Evolutionary conservation across 2,113 vertebrate genomes (phyloP).

Genomic region (Myrmecophaga tridactyla): DNA sequence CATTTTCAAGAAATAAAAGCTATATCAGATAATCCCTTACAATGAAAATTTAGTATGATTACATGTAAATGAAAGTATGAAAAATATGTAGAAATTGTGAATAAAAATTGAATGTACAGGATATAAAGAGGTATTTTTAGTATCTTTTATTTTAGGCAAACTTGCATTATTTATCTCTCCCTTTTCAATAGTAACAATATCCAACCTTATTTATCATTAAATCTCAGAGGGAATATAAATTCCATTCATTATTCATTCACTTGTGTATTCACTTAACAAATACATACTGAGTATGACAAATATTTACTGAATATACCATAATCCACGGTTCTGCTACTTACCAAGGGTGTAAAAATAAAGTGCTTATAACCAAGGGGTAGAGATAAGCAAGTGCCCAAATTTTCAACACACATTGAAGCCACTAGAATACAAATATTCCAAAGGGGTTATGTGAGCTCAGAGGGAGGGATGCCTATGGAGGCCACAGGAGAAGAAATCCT

Average conservation of each 20-base stretch:
- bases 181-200: neutral
- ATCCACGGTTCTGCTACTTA: neutral
- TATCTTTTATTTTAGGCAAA: slow-evolving; percentile 20
- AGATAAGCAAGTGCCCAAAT: neutral
- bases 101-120: neutral
- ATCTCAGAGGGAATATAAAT: slow-evolving; percentile 11
- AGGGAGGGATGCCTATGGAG: neutral
- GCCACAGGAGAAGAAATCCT: neutral
- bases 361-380: neutral
- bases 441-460: neutral
- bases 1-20: slow-evolving; percentile 47
- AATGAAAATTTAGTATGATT: slow-evolving; percentile 48
- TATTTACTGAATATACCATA: neutral
- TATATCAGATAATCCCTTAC: neutral
- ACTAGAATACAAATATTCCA: neutral
- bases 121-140: neutral
- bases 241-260: neutral
- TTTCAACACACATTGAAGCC: neutral
- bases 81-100: slow-evolving; percentile 15
- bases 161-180: neutral
- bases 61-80: slow-evolving; percentile 14
- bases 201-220: neutral
- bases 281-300: neutral
- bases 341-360: neutral
- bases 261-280: neutral